A percentile compares a stretch with the other conserved stretches of the same genome.
Evolutionary conservation across 2,113 vertebrate species (phyloP).

Genomic region (Anolis sagrei): DNA sequence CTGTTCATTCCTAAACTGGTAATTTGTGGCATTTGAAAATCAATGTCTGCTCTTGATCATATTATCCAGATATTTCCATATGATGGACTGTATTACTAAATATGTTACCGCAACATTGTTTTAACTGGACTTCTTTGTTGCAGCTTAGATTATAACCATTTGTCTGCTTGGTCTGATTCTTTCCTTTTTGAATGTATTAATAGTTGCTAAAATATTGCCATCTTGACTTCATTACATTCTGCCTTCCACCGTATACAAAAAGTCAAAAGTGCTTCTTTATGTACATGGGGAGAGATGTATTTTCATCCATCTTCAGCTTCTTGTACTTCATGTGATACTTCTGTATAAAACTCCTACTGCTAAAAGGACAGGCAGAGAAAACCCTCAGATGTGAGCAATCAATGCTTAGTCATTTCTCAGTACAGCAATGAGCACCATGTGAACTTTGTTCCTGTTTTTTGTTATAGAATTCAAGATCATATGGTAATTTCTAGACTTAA

Average conservation of each 20-base stretch:
- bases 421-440: not conserved
- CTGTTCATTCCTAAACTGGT: not conserved
- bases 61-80: not conserved
- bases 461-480: not conserved
- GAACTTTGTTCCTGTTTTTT: not conserved
- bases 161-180: not conserved
- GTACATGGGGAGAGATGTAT: not conserved
- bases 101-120: not conserved
- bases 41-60: not conserved
- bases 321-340: not conserved
- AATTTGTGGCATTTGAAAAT: not conserved
- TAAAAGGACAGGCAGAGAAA: not conserved
- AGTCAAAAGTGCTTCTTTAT: not conserved
- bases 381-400: not conserved
- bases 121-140: not conserved
- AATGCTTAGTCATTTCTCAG: not conserved
- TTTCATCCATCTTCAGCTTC: not conserved
- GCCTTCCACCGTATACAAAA: not conserved
- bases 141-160: not conserved
- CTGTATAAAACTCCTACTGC: not conserved
- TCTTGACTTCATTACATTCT: not conserved
- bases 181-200: not conserved
- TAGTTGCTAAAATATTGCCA: not conserved
- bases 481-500: not conserved
- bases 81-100: not conserved